Evolutionary conservation across 53 echinoderm and acorn worm species (phyloP), one percentile per base, ranked within the genome.

Genomic region (Paelopatides confundens): DNA sequence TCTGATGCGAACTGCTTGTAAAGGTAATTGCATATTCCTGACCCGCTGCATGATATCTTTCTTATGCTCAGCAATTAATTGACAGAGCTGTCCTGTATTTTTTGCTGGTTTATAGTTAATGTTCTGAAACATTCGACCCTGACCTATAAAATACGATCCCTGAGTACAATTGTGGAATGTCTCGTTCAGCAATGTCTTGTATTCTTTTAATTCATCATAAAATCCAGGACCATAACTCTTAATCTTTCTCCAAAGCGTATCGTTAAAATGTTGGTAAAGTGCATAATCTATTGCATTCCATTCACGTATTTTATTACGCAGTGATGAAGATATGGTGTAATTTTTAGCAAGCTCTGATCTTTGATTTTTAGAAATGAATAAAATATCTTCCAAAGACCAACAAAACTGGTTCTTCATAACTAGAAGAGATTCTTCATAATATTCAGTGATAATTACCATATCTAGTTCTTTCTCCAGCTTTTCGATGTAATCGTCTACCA

Each of bases 341-440:
- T 35, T 70, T 35, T 70, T 70, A 70, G 70, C 70, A 0, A 27
- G 46, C 9, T 82, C 40, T n/a, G 92, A 90, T 32, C 96, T 86
- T 39, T 85, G 81, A 70, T 96, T 96, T 85, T 92, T 96, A 21
- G 92, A 65, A 32, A 96, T 85, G 79, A 90, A 96, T 5, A 96
- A 35, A 26, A 92, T 87, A 50, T 96, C 96, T 35, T 88, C 77
- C 39, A 74, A 69, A 49, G 69, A 81, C 96, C 96, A 96, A 39
- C 96, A 94, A 24, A 96, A 58, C 14, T 78, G 11, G 71, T 77
- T 90, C 85, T 83, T 92, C 31, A 96, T 62, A 4, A 96, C 49
- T 28, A 96, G 34, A 30, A 96, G 53, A 11, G 96, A 96, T 49
- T 96, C 96, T 3, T 96, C 92, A 35, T 92, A 82, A 76, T 96